A percentile compares a stretch with the other conserved stretches of the same genome.
phyloP scores from a whole-genome alignment of 2,113 vertebrate species.

The Atherinomorus stipes region DNA sequence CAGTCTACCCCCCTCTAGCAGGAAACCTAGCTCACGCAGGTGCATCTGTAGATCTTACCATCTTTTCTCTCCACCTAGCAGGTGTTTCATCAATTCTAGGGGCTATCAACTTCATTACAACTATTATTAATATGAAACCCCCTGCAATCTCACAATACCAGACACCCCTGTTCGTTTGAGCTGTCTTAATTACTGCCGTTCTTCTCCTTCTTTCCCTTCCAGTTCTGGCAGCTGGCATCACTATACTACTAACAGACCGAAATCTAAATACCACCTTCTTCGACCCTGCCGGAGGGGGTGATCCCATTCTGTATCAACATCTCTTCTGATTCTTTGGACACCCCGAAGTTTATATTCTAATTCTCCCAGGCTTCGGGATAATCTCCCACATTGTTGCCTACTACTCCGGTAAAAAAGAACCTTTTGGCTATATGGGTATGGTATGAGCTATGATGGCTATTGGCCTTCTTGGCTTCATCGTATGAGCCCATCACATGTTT shows the following conservation, averaged over 20 bases:
- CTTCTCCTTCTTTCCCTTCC: background rate
- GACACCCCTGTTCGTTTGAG: background rate
- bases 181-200: background rate
- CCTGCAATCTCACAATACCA: conserved; percentile 51
- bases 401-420: no score
- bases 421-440: no score
- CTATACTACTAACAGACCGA: background rate
- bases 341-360: no score
- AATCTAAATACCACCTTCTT: conserved; percentile 61
- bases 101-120: conserved; percentile 60
- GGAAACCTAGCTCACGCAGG: no score
- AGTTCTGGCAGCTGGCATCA: background rate
- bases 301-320: conserved; percentile 40
- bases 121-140: conserved; percentile 60
- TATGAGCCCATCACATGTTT: no score
- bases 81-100: conserved; percentile 2
- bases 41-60: no score
- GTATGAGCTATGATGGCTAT: no score
- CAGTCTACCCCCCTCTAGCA: no score
- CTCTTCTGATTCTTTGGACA: background rate
- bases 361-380: no score
- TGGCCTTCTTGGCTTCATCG: no score
- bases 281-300: conserved; percentile 30
- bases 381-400: no score
- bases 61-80: no score